Conservation (phyloP, 2,888 invertebrate genomes). For the Drosophila nr. perissopoda region DNA sequence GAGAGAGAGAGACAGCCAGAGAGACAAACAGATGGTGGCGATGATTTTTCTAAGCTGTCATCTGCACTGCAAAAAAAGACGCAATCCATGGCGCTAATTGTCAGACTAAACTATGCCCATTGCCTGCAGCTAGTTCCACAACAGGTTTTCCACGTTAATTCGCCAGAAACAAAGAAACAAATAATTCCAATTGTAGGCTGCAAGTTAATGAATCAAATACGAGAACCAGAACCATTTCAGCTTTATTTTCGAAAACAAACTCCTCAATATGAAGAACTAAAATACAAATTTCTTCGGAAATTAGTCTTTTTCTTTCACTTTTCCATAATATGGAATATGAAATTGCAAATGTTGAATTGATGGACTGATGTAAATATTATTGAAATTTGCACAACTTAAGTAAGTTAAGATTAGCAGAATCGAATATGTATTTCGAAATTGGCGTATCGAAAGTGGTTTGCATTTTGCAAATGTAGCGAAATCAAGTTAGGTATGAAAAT, state of each 20-base stretch:
- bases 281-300: not conserved
- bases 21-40: constrained; percentile 15
- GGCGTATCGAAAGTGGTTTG: constrained; percentile 11
- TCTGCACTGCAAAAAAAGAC: constrained; percentile 55
- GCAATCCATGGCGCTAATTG: constrained; percentile 59
- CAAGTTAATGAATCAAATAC: not conserved
- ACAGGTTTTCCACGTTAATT: constrained; percentile 1
- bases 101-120: constrained; percentile 54
- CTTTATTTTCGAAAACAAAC: not conserved
- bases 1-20: not conserved
- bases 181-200: not conserved
- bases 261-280: not conserved
- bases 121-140: constrained; percentile 15
- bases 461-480: constrained; percentile 20
- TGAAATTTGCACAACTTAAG: not conserved
- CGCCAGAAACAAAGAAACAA: not conserved
- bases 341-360: not conserved
- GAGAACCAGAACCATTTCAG: not conserved
- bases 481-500: constrained; percentile 41
- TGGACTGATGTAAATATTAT: not conserved
- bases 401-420: not conserved
- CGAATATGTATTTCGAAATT: not conserved
- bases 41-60: constrained; percentile 80
- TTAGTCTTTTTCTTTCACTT: not conserved
- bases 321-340: not conserved